Evolutionary conservation across 2,113 vertebrate genomes (phyloP).

Genomic region (Eupsittula cactorum): DNA sequence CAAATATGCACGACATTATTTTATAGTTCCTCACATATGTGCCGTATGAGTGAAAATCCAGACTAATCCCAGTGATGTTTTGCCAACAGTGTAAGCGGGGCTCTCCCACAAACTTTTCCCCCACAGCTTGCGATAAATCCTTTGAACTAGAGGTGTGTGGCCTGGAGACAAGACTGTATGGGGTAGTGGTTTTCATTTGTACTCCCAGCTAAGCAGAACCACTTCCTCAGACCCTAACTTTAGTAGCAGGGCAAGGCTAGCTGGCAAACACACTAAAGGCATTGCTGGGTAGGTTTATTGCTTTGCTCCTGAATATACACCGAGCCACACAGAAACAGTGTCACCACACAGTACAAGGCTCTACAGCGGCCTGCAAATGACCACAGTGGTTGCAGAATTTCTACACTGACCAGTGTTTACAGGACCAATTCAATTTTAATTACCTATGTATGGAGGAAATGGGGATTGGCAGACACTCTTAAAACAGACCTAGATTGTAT

Average conservation of each 20-base stretch:
- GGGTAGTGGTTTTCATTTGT: not conserved
- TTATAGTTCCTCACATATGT: not conserved
- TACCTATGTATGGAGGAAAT: not conserved
- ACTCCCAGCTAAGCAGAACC: not conserved
- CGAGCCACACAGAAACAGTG: not conserved
- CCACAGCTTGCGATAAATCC: not conserved
- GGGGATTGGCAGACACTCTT: not conserved
- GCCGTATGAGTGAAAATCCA: constrained; percentile 28
- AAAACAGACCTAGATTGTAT: not conserved
- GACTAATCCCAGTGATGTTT: constrained; percentile 26
- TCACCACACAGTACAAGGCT: not conserved
- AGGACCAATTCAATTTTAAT: not conserved
- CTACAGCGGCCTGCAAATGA: not conserved
- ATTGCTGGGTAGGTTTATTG: not conserved
- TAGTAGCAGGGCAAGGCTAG: not conserved
- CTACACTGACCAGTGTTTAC: fast-evolving
- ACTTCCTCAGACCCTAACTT: not conserved
- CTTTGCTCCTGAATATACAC: not conserved
- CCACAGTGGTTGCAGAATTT: not conserved
- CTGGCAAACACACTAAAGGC: not conserved
- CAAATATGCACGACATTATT: not conserved
- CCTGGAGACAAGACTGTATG: not conserved
- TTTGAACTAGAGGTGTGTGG: constrained; percentile 43
- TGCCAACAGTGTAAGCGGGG: not conserved
- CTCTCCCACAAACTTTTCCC: not conserved